Percentiles rank a stretch among this genome's conserved stretches.
These are phyloP conservation scores for Drosophila sp. DNA, from an alignment of 1,140 invertebrate species.

Conservation along the genomic window DNA sequence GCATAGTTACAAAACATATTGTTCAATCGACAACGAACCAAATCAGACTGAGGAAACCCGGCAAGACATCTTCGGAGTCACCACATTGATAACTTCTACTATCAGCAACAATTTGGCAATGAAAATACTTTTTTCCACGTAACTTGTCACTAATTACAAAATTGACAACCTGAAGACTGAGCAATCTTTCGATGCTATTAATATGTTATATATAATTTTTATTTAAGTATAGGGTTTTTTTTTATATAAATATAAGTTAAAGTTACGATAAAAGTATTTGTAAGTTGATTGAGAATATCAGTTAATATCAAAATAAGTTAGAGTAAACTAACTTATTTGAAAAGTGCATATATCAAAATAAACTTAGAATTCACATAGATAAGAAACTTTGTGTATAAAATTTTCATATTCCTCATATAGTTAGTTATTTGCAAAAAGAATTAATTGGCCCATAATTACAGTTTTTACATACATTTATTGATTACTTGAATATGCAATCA, in stretches of 20 bases:
- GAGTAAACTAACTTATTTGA: too few species aligned
- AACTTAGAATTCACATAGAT: not conserved
- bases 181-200: not conserved
- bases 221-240: too few species aligned
- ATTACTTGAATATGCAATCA: not conserved
- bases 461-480: not conserved
- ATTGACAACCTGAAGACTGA: not conserved
- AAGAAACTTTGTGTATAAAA: not conserved
- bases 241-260: too few species aligned
- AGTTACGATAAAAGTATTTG: too few species aligned
- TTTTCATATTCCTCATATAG: not conserved
- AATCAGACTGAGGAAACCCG: constrained; percentile 3
- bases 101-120: constrained; percentile 4
- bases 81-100: not conserved
- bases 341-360: too few species aligned
- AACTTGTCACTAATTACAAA: constrained; percentile 2
- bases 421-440: not conserved
- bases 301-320: too few species aligned
- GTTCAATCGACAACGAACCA: not conserved
- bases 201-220: not conserved
- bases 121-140: constrained; percentile 1
- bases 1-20: constrained; percentile 11
- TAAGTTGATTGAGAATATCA: too few species aligned
- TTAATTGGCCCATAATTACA: not conserved
- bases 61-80: not conserved